Evolutionary conservation across 2,797 vertebrate species (phyloP).

Genomic region (Erpetoichthys calabaricus): DNA sequence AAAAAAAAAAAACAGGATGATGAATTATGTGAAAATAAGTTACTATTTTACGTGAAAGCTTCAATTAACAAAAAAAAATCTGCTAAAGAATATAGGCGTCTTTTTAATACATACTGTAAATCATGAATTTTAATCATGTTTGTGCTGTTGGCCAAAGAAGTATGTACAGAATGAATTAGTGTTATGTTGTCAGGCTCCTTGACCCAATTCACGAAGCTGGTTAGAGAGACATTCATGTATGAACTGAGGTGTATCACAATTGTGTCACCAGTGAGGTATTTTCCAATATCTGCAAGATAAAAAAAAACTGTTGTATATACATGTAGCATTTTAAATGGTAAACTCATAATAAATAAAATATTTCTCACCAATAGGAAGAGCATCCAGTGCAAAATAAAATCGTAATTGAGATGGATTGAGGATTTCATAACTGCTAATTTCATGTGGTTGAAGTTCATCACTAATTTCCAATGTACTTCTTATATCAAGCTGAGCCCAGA

Average conservation of each 20-base stretch:
- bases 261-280: slow-evolving; percentile 13
- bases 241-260: slow-evolving; percentile 4
- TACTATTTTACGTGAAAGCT: no score
- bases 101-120: slow-evolving; percentile 12
- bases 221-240: background rate
- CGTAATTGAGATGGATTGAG: slow-evolving; percentile 16
- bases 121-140: slow-evolving; percentile 10
- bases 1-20: no score
- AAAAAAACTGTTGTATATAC: no score
- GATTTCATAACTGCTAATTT: slow-evolving; percentile 10
- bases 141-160: slow-evolving; percentile 2
- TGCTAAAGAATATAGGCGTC: no score
- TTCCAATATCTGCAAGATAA: slow-evolving; percentile 12
- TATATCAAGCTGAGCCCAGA: slow-evolving; percentile 17
- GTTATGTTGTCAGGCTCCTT: slow-evolving; percentile 8
- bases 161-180: background rate
- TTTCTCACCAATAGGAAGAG: slow-evolving; percentile 14
- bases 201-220: slow-evolving; percentile 14
- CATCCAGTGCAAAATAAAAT: slow-evolving; percentile 17
- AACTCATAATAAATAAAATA: no score
- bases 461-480: background rate
- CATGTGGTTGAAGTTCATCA: slow-evolving; percentile 7
- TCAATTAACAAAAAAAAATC: no score
- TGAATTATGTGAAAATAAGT: no score
- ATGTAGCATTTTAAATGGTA: background rate